Evolutionary conservation across 1,140 invertebrate genomes (phyloP).

Genomic region (Amyelois transitella): DNA sequence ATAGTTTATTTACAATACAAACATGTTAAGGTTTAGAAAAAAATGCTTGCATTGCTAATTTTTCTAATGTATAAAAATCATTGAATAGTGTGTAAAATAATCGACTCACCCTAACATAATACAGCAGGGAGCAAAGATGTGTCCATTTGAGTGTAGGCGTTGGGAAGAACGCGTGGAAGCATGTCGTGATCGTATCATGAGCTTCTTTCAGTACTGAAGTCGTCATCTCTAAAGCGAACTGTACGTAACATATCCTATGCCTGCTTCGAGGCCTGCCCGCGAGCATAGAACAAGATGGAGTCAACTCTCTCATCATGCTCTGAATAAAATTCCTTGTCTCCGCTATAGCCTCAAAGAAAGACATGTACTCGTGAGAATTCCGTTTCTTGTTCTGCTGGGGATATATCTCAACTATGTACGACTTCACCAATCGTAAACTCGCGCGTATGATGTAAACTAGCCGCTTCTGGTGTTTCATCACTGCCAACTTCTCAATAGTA

Average conservation of each 20-base stretch:
- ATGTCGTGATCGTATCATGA: constrained; percentile 91
- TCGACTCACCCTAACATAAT: constrained; percentile 81
- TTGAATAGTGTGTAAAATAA: too few relatives aligned
- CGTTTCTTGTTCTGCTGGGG: constrained; percentile 80
- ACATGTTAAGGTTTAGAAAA: too few relatives aligned
- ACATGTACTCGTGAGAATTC: constrained; percentile 81
- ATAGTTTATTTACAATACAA: too few relatives aligned
- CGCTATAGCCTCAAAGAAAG: constrained; percentile 89
- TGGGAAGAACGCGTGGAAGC: constrained; percentile 97
- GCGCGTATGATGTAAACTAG: constrained; percentile 92
- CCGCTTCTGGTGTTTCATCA: constrained; percentile 80
- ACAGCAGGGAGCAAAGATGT: constrained; percentile 89
- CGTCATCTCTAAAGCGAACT: constrained; percentile 75
- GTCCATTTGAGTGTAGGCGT: constrained; percentile 95
- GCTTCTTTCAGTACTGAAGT: constrained; percentile 89
- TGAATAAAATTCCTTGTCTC: constrained; percentile 89
- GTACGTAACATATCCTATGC: constrained; percentile 45
- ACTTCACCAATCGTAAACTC: constrained; percentile 85
- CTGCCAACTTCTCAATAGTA: constrained; percentile 53
- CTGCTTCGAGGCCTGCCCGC: constrained; percentile 33
- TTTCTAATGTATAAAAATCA: too few relatives aligned
- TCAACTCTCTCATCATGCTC: constrained; percentile 86
- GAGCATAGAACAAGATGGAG: constrained; percentile 71
- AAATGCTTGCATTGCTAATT: too few relatives aligned
- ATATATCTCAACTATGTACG: constrained; percentile 93